These are phyloP conservation scores for Melipona beecheii DNA, from an alignment of 2,888 invertebrate genomes.

Conservation along the genomic window DNA sequence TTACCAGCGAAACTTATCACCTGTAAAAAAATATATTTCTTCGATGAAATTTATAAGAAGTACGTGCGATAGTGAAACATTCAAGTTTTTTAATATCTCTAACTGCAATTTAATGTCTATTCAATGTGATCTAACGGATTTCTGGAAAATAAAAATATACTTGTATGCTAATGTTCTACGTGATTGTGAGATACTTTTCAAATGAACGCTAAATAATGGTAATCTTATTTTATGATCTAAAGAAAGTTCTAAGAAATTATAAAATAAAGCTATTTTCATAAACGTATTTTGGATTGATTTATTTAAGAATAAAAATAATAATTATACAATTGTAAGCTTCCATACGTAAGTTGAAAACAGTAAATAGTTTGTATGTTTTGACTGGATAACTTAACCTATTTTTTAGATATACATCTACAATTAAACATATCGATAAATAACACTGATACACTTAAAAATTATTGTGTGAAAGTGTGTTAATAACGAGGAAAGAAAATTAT, in stretches of 20 bases:
- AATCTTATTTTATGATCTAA: conserved; percentile 51
- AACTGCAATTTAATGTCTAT: conserved; percentile 38
- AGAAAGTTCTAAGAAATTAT: conserved; percentile 13
- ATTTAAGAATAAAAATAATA: background rate
- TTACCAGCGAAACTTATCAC: conserved; percentile 10
- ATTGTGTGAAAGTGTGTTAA: conserved; percentile 19
- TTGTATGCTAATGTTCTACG: background rate
- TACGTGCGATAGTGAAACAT: conserved; percentile 47
- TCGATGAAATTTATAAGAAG: conserved; percentile 37
- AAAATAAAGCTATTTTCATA: conserved; percentile 16
- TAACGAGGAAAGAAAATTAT: conserved; percentile 11
- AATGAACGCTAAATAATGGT: conserved; percentile 51
- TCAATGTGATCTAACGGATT: conserved; percentile 37
- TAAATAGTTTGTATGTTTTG: conserved; percentile 16
- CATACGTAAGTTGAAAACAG: background rate
- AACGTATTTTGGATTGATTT: background rate
- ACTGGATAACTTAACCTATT: conserved; percentile 55
- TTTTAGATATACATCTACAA: conserved; percentile 34
- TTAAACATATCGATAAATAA: conserved; percentile 48
- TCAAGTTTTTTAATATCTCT: conserved; percentile 43
- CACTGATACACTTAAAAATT: conserved; percentile 23
- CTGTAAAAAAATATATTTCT: conserved; percentile 24
- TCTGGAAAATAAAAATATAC: conserved; percentile 23
- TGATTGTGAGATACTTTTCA: conserved; percentile 21
- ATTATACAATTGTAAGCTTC: conserved; percentile 6